Conservation (phyloP, 2,113 vertebrate genomes). For the Aldabrachelys gigantea region DNA sequence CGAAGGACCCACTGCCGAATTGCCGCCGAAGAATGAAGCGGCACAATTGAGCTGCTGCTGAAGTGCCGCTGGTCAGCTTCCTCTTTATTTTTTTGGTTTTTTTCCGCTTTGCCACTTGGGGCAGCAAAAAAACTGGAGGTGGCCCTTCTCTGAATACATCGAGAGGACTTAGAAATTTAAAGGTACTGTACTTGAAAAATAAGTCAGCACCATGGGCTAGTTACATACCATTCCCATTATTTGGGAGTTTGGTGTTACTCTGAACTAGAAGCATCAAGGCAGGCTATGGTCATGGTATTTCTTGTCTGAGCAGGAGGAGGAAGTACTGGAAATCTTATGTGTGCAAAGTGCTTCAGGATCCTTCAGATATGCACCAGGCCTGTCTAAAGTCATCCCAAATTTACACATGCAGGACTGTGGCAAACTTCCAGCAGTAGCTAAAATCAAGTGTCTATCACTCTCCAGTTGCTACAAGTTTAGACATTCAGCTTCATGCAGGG, state of each 20-base stretch:
- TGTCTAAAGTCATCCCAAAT: neutral
- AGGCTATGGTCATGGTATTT: neutral
- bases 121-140: too few species aligned
- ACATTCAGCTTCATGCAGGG: constrained; percentile 5
- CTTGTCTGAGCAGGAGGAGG: neutral
- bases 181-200: neutral
- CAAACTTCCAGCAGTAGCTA: neutral
- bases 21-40: too few species aligned
- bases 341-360: neutral
- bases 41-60: too few species aligned
- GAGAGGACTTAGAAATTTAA: neutral
- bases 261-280: neutral
- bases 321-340: neutral
- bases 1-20: too few species aligned
- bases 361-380: neutral
- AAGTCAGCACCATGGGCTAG: neutral
- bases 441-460: constrained; percentile 4
- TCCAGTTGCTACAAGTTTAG: neutral
- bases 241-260: neutral
- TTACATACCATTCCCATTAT: neutral
- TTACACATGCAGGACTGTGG: neutral
- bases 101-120: too few species aligned
- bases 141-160: neutral
- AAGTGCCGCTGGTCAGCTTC: too few species aligned
- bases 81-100: too few species aligned